phyloP scores from a whole-genome alignment of 2,797 vertebrate genomes.

The Esox masquinongy region DNA sequence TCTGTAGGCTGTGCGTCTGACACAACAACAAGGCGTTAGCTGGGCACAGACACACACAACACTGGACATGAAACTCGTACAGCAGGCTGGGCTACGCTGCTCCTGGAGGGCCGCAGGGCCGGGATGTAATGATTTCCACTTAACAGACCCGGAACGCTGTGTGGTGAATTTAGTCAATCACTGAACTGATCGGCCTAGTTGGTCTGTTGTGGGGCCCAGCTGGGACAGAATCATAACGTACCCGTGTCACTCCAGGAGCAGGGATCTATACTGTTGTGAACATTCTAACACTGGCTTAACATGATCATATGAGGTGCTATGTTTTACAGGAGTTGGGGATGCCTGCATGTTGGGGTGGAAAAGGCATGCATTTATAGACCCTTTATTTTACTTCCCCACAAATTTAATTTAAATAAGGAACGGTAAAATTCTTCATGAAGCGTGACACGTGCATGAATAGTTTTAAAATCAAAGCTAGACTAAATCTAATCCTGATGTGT shows the following conservation, averaged over 20 bases:
- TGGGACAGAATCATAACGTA: background rate
- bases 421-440: background rate
- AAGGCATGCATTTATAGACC: no score
- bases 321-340: no score
- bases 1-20: conserved; percentile 96
- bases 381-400: no score
- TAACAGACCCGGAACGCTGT: no score
- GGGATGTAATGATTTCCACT: no score
- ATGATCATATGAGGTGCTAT: no score
- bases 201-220: background rate
- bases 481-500: background rate
- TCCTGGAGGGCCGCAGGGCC: no score
- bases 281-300: no score
- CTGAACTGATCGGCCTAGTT: background rate
- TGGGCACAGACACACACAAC: background rate
- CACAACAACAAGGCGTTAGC: conserved; percentile 22
- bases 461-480: background rate
- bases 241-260: background rate
- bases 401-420: background rate
- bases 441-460: background rate
- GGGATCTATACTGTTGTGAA: no score
- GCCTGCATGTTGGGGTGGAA: no score
- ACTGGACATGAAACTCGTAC: background rate
- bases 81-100: background rate
- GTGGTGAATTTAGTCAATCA: background rate